Evolutionary conservation across 2,888 invertebrate genomes (phyloP).

Genomic region (Amphipyra berbera): DNA sequence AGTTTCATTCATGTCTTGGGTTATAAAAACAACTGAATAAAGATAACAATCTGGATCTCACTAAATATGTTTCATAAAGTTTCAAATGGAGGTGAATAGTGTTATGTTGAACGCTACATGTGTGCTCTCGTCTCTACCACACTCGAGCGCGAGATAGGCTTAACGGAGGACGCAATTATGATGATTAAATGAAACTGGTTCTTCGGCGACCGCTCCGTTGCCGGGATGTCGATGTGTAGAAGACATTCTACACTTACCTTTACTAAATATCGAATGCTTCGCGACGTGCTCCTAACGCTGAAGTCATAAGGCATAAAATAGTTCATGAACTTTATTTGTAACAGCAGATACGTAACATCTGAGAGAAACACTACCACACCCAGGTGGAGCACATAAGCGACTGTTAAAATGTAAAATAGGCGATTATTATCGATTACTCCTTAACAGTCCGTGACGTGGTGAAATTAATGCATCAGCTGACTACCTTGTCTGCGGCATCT

Average conservation of each 20-base stretch:
- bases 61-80: constrained; percentile 44
- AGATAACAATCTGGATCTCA: constrained; percentile 41
- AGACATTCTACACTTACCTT: constrained; percentile 70
- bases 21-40: constrained; percentile 47
- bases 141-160: constrained; percentile 76
- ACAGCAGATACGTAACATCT: constrained; percentile 43
- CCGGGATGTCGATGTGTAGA: constrained; percentile 75
- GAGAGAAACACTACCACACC: constrained; percentile 54
- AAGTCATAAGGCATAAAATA: constrained; percentile 52
- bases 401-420: constrained; percentile 48
- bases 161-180: constrained; percentile 88
- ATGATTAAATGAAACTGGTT: constrained; percentile 89
- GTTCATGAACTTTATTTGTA: constrained; percentile 37
- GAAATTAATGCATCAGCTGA: constrained; percentile 27
- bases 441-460: constrained; percentile 16
- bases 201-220: constrained; percentile 74
- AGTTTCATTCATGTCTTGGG: constrained; percentile 51
- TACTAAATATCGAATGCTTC: constrained; percentile 53
- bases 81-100: constrained; percentile 51
- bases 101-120: constrained; percentile 57
- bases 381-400: constrained; percentile 43
- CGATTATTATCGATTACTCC: constrained; percentile 36
- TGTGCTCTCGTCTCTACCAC: constrained; percentile 65
- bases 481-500: constrained; percentile 1
- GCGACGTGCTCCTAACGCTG: constrained; percentile 46